Percentiles rank a stretch among this genome's conserved stretches.
phyloP scores from a whole-genome alignment of 2,113 vertebrate genomes.

The Calonectris borealis region DNA sequence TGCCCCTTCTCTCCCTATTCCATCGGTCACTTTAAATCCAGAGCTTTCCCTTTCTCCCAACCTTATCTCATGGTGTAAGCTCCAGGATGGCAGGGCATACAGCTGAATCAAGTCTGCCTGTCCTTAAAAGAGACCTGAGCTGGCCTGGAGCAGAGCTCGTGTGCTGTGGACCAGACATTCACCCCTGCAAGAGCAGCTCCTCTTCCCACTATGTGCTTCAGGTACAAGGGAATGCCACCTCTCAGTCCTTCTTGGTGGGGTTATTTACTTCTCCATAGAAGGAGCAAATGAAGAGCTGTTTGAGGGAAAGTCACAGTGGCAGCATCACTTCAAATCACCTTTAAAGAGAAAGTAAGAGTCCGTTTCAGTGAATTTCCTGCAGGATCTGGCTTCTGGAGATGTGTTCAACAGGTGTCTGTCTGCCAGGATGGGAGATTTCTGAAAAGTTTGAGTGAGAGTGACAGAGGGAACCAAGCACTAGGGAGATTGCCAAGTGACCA shows the following conservation, averaged over 20 bases:
- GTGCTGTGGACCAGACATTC: not conserved
- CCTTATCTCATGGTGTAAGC: rapidly evolving
- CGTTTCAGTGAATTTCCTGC: conserved; percentile 11
- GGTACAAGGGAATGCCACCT: not conserved
- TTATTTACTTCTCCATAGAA: not conserved
- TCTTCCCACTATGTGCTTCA: not conserved
- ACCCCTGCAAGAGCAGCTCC: not conserved
- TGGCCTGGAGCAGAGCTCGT: not conserved
- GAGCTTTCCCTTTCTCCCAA: not conserved
- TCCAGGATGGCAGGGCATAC: not conserved
- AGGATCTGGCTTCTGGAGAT: conserved; percentile 34
- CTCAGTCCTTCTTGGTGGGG: not conserved
- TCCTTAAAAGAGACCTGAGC: not conserved
- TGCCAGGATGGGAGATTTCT: not conserved
- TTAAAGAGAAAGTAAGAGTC: not conserved
- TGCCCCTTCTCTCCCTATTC: not conserved
- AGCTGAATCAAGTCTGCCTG: not conserved
- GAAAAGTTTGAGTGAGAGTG: not conserved
- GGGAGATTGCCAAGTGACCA: not conserved
- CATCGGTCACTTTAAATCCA: not conserved
- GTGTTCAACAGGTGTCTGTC: conserved; percentile 24
- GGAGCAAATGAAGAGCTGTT: not conserved
- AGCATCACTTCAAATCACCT: not conserved
- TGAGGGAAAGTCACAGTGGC: not conserved
- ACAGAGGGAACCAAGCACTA: not conserved